Conservation (phyloP, 1,140 invertebrate genomes). For the Diploscapter pachys region DNA sequence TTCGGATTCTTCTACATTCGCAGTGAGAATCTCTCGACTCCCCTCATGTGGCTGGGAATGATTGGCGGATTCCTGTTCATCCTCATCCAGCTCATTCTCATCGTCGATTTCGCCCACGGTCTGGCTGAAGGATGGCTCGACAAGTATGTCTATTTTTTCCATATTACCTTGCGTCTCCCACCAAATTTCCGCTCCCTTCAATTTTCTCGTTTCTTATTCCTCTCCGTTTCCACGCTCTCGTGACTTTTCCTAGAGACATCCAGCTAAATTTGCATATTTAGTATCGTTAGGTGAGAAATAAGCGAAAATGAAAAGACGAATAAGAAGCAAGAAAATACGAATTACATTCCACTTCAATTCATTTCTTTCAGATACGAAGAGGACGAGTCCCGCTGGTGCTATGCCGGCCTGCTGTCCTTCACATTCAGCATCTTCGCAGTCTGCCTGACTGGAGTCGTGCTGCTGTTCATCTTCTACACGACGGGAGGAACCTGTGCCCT, state of each 20-base stretch:
- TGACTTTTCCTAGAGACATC: too few relatives aligned
- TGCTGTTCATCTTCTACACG: slow-evolving; percentile 89
- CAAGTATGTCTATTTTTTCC: slow-evolving; percentile 61
- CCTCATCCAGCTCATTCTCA: slow-evolving; percentile 88
- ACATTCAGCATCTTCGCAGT: slow-evolving; percentile 80
- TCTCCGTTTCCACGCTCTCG: background rate
- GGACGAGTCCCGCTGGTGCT: slow-evolving; percentile 81
- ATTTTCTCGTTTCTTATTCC: slow-evolving; percentile 1
- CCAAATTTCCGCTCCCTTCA: too few relatives aligned
- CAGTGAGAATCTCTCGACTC: slow-evolving; percentile 70
- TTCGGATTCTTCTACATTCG: slow-evolving; percentile 96
- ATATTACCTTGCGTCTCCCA: background rate
- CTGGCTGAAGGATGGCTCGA: slow-evolving; percentile 92
- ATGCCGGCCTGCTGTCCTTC: slow-evolving; percentile 74
- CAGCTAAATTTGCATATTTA: too few relatives aligned
- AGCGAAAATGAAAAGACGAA: too few relatives aligned
- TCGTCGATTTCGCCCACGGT: slow-evolving; percentile 94
- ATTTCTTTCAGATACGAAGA: slow-evolving; percentile 68
- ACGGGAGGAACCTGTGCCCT: slow-evolving; percentile 74
- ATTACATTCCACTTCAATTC: background rate
- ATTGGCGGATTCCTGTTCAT: slow-evolving; percentile 94
- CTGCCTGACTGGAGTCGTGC: slow-evolving; percentile 74
- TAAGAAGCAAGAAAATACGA: too few relatives aligned
- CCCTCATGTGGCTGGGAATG: slow-evolving; percentile 98
- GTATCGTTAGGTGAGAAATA: too few relatives aligned